Conservation (phyloP, 2,113 vertebrate species). For the Peromyscus maniculatus region DNA sequence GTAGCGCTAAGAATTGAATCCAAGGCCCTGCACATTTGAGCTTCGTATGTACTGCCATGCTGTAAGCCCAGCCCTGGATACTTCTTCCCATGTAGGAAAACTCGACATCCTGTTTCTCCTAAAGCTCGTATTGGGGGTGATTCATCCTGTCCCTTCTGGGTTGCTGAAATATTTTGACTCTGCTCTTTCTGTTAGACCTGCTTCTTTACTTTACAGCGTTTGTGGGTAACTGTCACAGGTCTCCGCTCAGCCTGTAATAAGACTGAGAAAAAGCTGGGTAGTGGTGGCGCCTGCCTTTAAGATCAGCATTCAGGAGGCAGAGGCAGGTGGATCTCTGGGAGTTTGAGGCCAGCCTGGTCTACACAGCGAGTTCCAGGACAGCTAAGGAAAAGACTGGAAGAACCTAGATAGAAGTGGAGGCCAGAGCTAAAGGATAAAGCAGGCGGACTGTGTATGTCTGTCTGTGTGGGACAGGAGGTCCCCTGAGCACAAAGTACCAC, state of each 20-base stretch:
- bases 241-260: neutral
- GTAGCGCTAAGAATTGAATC: neutral
- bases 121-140: neutral
- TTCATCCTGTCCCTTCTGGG: neutral
- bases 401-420: neutral
- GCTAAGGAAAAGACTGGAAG: neutral
- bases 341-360: neutral
- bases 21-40: neutral
- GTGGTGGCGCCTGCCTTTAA: too few species aligned
- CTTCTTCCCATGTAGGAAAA: neutral
- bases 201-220: neutral
- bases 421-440: neutral
- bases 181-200: neutral
- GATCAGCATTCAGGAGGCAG: neutral
- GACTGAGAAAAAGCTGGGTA: neutral
- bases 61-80: neutral
- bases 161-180: neutral
- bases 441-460: neutral
- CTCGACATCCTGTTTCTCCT: neutral
- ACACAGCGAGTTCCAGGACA: neutral
- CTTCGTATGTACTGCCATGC: neutral
- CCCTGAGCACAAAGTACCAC: neutral
- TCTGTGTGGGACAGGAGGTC: neutral
- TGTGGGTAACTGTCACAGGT: neutral
- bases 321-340: neutral